A percentile compares a stretch with the other conserved stretches of the same genome.
These are phyloP conservation scores for Hanleya hanleyi DNA, from an alignment of 2,888 invertebrate species.

Conservation along the genomic window DNA sequence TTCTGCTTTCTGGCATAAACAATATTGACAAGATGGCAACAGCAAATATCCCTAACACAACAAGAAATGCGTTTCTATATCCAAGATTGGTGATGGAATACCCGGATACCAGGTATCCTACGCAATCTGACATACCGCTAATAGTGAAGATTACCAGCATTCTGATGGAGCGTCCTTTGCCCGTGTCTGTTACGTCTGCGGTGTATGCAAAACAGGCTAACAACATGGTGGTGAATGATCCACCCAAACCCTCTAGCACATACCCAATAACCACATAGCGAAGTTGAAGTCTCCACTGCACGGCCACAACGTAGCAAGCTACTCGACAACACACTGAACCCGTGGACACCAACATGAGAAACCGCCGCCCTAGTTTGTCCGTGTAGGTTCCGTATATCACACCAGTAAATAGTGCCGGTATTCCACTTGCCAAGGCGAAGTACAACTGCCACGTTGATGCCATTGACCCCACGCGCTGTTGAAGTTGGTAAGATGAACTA, in stretches of 20 bases:
- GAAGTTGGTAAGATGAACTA: not conserved
- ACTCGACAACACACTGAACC: not conserved
- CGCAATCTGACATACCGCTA: not conserved
- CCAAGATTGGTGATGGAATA: slow-evolving; percentile 34
- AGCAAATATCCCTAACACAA: slow-evolving; percentile 13
- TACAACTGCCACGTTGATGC: slow-evolving; percentile 5
- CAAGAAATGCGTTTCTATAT: slow-evolving; percentile 34
- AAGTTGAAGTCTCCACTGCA: not conserved
- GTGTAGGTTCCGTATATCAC: not conserved
- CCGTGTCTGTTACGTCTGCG: slow-evolving; percentile 35
- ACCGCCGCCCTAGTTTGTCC: slow-evolving; percentile 2
- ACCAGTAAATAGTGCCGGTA: not conserved
- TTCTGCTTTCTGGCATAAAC: slow-evolving; percentile 36
- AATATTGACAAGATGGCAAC: slow-evolving; percentile 6
- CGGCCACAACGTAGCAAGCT: slow-evolving; percentile 11
- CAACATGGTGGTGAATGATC: slow-evolving; percentile 36
- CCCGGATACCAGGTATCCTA: slow-evolving; percentile 16
- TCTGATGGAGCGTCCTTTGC: slow-evolving; percentile 28
- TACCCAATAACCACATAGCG: slow-evolving; percentile 19
- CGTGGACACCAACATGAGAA: not conserved
- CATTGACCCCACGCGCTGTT: not conserved
- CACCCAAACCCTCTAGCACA: slow-evolving; percentile 40
- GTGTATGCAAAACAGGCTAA: slow-evolving; percentile 38
- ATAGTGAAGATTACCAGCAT: slow-evolving; percentile 14
- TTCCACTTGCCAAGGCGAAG: not conserved